Base-by-base conservation (phyloP, 2,888 invertebrate species). In the Drosophila aldrichi region DNA sequence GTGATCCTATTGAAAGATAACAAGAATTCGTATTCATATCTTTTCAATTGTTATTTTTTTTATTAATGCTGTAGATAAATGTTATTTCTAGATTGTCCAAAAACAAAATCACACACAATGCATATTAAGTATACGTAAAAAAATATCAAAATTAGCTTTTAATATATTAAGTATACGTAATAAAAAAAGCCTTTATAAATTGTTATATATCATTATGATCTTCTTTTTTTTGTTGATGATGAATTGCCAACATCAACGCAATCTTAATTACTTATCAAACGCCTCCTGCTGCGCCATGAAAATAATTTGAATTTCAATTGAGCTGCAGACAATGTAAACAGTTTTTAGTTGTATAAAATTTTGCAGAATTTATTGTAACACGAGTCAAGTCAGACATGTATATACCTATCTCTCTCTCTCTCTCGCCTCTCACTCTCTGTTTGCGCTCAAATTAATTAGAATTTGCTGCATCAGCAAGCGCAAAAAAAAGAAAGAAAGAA, bases 221-320 rank as follows among this genome's bases (percentile, higher is more conserved):
- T 8, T 46, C 10, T 25, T 1, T 22, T 6, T 2, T 52, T n/a
- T n/a, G n/a, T n/a, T n/a, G 1, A 55, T 78, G 70, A 69, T 51
- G 46, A 74, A 74, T 57, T 63, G 36, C 56, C 49, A 51, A 8
- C 36, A 41, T 18, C 49, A 16, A 41, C 40, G 20, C 54, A 58
- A 69, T 49, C 22, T 40, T 67, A 67, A 73, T 73, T 62, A 62
- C 74, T 56, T 73, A 56, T 67, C 51, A 59, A 32, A 16, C 22
- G 51, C 48, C 48, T 10, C 22, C 41, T 41, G 44, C 44, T 22
- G 44, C 22, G 7, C 8, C 48, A 48, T n/a, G 41, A 65, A 51
- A 71, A 74, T 74, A 71, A 71, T 81, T 81, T 64, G 65, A 77
- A 81, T 79, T 81, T 81, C 73, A 80, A 80, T 80, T 80, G n/a